Conservation (phyloP, 2,888 invertebrate species). For the Harpagoxenus sublaevis region DNA sequence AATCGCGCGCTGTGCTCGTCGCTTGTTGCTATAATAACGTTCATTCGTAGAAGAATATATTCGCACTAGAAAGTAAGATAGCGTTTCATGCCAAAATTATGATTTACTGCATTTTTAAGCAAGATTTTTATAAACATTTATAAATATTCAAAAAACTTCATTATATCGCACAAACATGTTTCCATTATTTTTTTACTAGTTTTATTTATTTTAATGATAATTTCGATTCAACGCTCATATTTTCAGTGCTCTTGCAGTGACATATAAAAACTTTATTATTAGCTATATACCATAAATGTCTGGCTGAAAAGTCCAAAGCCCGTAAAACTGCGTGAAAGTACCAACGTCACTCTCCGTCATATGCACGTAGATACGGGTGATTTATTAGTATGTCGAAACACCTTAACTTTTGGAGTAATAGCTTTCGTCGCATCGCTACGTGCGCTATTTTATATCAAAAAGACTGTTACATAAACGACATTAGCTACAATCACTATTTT, state of each 20-base stretch:
- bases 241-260: not conserved
- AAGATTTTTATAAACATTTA: not conserved
- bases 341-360: constrained; percentile 11
- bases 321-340: constrained; percentile 40
- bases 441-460: constrained; percentile 26
- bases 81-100: not conserved
- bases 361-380: constrained; percentile 36
- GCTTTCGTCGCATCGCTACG: constrained; percentile 24
- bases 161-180: not conserved
- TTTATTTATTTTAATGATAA: constrained; percentile 18
- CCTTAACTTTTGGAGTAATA: constrained; percentile 43
- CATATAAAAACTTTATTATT: constrained; percentile 28
- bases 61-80: not conserved
- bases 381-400: constrained; percentile 40
- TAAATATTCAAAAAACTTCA: not conserved
- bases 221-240: not conserved
- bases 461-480: not conserved
- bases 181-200: not conserved
- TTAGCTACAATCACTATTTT: not conserved
- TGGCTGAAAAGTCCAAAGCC: constrained; percentile 22
- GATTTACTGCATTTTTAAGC: not conserved
- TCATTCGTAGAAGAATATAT: not conserved
- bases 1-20: not conserved
- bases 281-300: constrained; percentile 20
- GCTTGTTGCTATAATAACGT: constrained; percentile 30